Evolutionary conservation across 2,888 invertebrate species (phyloP), one percentile per base, ranked within the genome.

Genomic region (Uloborus plumipes): DNA sequence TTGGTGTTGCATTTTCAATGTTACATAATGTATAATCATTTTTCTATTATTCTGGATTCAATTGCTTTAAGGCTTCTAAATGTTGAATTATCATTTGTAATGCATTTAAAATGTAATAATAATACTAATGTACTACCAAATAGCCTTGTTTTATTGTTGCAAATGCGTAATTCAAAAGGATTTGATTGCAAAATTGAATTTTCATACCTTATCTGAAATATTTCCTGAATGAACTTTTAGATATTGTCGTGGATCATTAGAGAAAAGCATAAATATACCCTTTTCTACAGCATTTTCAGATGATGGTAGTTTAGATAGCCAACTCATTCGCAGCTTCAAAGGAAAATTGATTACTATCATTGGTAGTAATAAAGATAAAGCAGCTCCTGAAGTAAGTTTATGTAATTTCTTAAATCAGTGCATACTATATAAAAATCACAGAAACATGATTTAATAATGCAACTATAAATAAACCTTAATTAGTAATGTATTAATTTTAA

Each of bases 191-290:
- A 51, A 3, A 26, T 15, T 26, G 53, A 26, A 4, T 26, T 26
- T 26, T 26, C 14, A 20, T 53, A 51, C 9, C 20, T 67, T 51
- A 26, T 2, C 4, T 26, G 16, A 67, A 51, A n/a, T 51, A 22
- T 51, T 67, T 51, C n/a, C 39, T 39, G 39, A 39, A 39, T 39
- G 39, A 9, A 39, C 1, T 49, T 26, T 65, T 22, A 95, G 95
- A 87, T 97, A 92, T 88, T 93, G 93, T 83, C 92, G 94, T 86
- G 94, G 94, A 74, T 93, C 94, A 84, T 92, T 97, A 26, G 64
- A 51, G 55, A 59, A 81, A 6, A 84, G 82, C 18, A 66, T 84
- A 71, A 97, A 96, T 90, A 93, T 98, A 87, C 97, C 97, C 3
- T 95, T 94, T 89, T 93, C 94, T 64, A 93, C 94, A 20, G 93